Evolutionary conservation across 2,797 vertebrate species (phyloP), one percentile per base, ranked within the genome.

Genomic region (Semotilus atromaculatus): DNA sequence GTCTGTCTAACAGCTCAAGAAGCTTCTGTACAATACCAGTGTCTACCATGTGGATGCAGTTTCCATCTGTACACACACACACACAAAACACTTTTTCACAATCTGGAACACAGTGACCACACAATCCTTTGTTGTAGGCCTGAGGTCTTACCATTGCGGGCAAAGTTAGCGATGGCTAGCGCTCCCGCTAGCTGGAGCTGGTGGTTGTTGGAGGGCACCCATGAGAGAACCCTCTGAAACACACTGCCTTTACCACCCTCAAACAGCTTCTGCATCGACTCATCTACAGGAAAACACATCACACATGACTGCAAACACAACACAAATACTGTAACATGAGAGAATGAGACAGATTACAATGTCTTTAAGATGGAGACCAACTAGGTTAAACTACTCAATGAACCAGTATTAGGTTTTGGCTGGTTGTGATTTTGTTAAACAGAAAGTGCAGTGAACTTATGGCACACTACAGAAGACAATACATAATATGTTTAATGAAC

Each of bases 11-110:
- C 90, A 99, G 95, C 86, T 97, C 97, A 92, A 96, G 96, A 75
- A 99, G 96, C 90, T 96, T 97, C 92, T 99, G 97, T 89, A 99
- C 98, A 58, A 99, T 99, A 21, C 98, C 98, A 0, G 95, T 97
- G 93, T 99, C 98, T 90, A 98, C 98, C 98, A 99, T 99, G 94
- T 99, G 98, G 92, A 99, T 99, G 90, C 98, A 99, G 86, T 99
- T 99, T 81, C 97, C 98, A 14, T 99, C 98, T 99, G 89, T 21
- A 83, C 16, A 66, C 29, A 48, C 43, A 43, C 43, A 43, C 7
- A 23, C 3, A 53, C 34, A 7, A 31, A 34, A 34, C n/a, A 72
- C 10, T 6, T 51, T 48, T 67, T 43, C 23, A 29, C 26, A 34
- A 1, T 26, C 40, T 66, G 9, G 9, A 79, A 21, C n/a, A 66